Evolutionary conservation across 2,888 invertebrate species (phyloP).

Genomic region (Andrena praecox): DNA sequence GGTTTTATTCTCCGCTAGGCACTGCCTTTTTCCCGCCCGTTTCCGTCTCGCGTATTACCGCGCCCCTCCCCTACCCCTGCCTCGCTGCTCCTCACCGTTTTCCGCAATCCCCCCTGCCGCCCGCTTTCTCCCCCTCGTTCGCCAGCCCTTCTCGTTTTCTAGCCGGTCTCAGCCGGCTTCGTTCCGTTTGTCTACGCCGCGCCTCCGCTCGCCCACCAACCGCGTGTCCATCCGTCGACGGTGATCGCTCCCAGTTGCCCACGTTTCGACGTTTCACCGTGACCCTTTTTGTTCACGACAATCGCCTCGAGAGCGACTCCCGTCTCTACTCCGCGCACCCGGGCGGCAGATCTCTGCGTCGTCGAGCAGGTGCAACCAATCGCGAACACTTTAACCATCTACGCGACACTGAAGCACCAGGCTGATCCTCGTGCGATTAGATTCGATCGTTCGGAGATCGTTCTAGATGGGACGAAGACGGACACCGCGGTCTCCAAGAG

Average conservation of each 20-base stretch:
- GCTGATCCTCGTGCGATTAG: background rate
- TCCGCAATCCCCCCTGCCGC: background rate
- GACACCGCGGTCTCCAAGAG: background rate
- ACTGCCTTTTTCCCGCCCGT: slow-evolving; percentile 78
- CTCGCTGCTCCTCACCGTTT: slow-evolving; percentile 33
- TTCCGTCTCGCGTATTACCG: slow-evolving; percentile 74
- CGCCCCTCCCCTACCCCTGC: slow-evolving; percentile 53
- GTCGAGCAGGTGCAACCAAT: background rate
- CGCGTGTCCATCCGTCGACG: slow-evolving; percentile 63
- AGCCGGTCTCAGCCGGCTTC: slow-evolving; percentile 49
- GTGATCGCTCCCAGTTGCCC: slow-evolving; percentile 69
- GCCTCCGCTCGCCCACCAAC: slow-evolving; percentile 50
- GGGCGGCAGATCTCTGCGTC: background rate
- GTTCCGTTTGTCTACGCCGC: slow-evolving; percentile 54
- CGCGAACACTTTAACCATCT: background rate
- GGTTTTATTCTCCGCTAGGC: slow-evolving; percentile 83
- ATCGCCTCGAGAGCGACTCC: slow-evolving; percentile 77
- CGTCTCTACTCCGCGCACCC: slow-evolving; percentile 9
- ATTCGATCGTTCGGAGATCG: background rate
- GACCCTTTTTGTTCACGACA: slow-evolving; percentile 73
- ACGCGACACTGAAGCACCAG: background rate
- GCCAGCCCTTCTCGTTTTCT: slow-evolving; percentile 40
- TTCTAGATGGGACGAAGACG: slow-evolving; percentile 11
- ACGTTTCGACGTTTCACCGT: slow-evolving; percentile 67
- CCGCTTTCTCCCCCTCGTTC: background rate